Conservation (phyloP, 2,797 vertebrate species). For the Characodon lateralis region DNA sequence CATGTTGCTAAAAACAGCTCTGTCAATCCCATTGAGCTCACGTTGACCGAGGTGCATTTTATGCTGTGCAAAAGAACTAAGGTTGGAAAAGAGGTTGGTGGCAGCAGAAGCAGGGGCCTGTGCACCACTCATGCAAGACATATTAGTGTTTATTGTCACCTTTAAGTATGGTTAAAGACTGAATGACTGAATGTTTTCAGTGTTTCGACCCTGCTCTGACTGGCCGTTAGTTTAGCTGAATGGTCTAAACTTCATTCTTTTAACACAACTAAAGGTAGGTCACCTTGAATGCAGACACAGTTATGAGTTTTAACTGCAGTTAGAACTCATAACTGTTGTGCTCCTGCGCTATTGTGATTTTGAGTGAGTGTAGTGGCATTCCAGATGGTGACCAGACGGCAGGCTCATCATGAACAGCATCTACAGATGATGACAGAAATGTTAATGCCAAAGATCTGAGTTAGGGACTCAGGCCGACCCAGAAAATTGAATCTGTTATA, state of each 20-base stretch:
- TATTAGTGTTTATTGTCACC: too few species aligned
- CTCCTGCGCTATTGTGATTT: neutral
- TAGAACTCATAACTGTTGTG: rapidly evolving
- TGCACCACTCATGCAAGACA: too few species aligned
- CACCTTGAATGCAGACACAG: neutral
- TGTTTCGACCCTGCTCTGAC: neutral
- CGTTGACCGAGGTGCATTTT: too few species aligned
- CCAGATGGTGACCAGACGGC: neutral
- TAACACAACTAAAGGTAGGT: neutral
- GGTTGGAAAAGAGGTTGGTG: too few species aligned
- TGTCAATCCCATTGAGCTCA: too few species aligned
- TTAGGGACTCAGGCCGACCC: constrained; percentile 19
- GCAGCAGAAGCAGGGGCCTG: too few species aligned
- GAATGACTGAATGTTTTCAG: neutral
- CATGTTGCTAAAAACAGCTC: too few species aligned
- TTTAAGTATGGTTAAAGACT: too few species aligned
- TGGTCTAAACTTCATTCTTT: neutral
- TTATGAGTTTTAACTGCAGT: neutral
- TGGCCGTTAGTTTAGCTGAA: neutral
- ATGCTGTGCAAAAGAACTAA: too few species aligned
- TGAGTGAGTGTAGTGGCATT: neutral
- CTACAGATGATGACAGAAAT: constrained; percentile 10
- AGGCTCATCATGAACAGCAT: neutral
- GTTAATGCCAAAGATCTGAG: constrained; percentile 22
- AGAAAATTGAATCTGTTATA: constrained; percentile 30